These are phyloP conservation scores for Notarius quadriscutis DNA, from an alignment of 2,113 vertebrate genomes.

Conservation along the genomic window DNA sequence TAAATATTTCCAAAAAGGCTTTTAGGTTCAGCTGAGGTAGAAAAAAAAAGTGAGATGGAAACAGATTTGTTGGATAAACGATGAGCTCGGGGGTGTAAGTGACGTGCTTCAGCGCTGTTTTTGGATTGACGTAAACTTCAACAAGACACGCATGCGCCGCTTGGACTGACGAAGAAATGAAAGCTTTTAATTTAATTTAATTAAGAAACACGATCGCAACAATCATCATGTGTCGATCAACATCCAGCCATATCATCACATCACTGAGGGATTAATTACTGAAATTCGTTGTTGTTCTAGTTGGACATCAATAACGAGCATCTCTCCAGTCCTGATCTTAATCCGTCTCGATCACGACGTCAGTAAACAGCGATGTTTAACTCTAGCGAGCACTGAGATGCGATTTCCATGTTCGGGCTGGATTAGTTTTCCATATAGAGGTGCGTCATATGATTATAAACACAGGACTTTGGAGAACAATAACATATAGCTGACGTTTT, in stretches of 20 bases:
- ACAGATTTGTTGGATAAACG: background rate
- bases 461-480: background rate
- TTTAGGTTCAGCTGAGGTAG: background rate
- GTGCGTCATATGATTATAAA: background rate
- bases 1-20: background rate
- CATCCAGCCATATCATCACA: background rate
- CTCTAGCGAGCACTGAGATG: background rate
- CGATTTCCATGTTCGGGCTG: background rate
- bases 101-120: background rate
- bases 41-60: background rate
- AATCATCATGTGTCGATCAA: background rate
- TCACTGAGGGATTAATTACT: background rate
- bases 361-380: background rate
- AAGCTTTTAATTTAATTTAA: no score
- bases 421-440: background rate
- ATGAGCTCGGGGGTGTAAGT: background rate
- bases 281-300: no score
- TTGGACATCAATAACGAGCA: background rate
- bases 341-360: background rate
- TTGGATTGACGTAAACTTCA: no score
- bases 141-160: no score
- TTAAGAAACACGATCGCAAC: no score
- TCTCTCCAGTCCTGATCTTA: background rate
- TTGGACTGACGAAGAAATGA: no score
- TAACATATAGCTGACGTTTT: no score